Conservation (phyloP, 2,797 vertebrate genomes). For the Anableps anableps region DNA sequence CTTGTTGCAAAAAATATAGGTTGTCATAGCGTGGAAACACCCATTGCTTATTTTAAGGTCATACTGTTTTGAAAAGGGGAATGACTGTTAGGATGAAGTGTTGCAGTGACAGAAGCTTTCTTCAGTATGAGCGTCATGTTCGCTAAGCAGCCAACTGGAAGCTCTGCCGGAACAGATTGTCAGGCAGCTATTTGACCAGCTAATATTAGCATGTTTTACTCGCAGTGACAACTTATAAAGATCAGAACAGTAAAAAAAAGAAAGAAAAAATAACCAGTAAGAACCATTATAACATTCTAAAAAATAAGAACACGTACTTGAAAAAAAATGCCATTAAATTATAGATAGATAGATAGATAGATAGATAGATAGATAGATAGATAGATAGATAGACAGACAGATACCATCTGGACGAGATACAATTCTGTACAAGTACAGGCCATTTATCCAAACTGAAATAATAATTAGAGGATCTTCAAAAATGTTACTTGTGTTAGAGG, state of each 20-base stretch:
- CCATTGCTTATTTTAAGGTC: not conserved
- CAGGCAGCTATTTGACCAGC: too few species aligned
- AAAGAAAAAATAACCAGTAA: not conserved
- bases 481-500: not conserved
- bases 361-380: too few species aligned
- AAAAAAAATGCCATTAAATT: too few species aligned
- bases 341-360: too few species aligned
- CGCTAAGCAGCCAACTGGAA: not conserved
- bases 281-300: too few species aligned
- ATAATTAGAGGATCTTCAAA: not conserved
- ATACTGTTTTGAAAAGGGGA: not conserved
- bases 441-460: not conserved
- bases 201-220: too few species aligned
- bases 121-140: not conserved
- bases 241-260: not conserved
- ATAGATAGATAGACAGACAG: too few species aligned
- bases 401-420: too few species aligned
- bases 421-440: too few species aligned
- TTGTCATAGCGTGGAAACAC: not conserved
- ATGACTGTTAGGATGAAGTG: not conserved
- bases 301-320: too few species aligned
- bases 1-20: not conserved
- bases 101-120: not conserved
- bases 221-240: not conserved
- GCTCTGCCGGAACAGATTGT: too few species aligned